Percentiles rank a stretch among this genome's conserved stretches.
These are phyloP conservation scores for Carterocephalus palaemon DNA, from an alignment of 2,888 invertebrate genomes.

Conservation along the genomic window DNA sequence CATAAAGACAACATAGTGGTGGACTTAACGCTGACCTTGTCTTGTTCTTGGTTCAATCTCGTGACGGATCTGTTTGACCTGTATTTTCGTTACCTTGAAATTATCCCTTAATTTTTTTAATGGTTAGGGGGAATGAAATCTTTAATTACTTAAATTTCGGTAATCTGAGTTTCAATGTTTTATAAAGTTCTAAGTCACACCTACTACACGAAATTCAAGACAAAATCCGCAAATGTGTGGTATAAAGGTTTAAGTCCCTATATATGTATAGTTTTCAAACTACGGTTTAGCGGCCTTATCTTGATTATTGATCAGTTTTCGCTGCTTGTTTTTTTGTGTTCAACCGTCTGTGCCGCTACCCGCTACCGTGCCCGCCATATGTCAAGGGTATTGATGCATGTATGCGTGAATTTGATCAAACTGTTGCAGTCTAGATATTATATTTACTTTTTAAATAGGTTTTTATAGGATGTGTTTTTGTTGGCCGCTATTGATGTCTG, in stretches of 20 bases:
- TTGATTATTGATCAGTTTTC: slow-evolving; percentile 13
- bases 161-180: no score
- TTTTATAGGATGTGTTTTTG: no score
- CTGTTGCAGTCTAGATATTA: not conserved
- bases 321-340: slow-evolving; percentile 10
- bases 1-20: no score
- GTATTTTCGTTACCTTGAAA: no score
- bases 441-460: slow-evolving; percentile 5
- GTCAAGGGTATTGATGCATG: slow-evolving; percentile 7
- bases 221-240: not conserved
- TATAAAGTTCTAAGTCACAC: no score
- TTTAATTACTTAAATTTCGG: no score
- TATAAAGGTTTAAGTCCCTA: not conserved
- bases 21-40: no score
- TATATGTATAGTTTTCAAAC: not conserved
- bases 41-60: no score
- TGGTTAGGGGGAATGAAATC: no score
- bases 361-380: slow-evolving; percentile 15
- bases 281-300: slow-evolving; percentile 11
- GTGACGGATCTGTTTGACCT: no score
- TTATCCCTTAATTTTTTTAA: no score
- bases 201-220: not conserved
- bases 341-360: slow-evolving; percentile 9
- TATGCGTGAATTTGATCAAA: slow-evolving; percentile 1
- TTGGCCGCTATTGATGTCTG: no score